Evolutionary conservation across 2,113 vertebrate genomes (phyloP), one percentile per base, ranked within the genome.

Genomic region (Acanthochromis polyacanthus): DNA sequence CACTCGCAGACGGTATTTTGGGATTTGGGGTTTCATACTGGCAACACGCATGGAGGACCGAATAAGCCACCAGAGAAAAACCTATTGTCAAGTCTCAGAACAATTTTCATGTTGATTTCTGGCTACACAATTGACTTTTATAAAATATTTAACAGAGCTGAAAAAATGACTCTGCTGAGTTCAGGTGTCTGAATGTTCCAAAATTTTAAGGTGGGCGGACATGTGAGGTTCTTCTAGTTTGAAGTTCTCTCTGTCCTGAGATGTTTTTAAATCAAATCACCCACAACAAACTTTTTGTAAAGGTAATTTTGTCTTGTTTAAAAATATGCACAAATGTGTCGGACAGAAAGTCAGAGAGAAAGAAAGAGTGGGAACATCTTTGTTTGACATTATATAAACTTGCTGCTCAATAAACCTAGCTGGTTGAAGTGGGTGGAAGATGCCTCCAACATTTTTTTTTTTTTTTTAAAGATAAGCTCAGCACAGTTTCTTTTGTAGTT

Each of bases 71-170:
- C 51, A 56, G 55, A 51, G 28, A 60, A 71, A 59, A 52, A 48
- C 0, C 19, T 15, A 22, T 68, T 89, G 71, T 70, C 9, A 16
- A 61, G 55, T 63, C 66, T 66, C 48, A 32, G 68, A 80, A 63
- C 55, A 65, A 55, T 76, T 78, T 86, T 80, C 62, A 72, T 73
- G 75, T 78, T 85, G 73, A 82, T 81, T 85, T 78, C 65, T 62
- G 22, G 10, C 66, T 60, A 65, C 55, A 71, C 25, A 60, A 72
- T 60, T 25, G 32, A 75, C 64, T 73, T 77, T 78, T 59, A 52
- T 78, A 28, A 82, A 87, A 78, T 76, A 81, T 89, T 43, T 55
- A 76, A 46, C 59, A 61, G 40, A 75, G 59, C 16, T 38, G 23
- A 50, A 68, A 55, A 75, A 85, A 66, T 68, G 23, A 46, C n/a